Base-by-base conservation (phyloP, 2,113 vertebrate genomes). In the Salvelinus namaycush region DNA sequence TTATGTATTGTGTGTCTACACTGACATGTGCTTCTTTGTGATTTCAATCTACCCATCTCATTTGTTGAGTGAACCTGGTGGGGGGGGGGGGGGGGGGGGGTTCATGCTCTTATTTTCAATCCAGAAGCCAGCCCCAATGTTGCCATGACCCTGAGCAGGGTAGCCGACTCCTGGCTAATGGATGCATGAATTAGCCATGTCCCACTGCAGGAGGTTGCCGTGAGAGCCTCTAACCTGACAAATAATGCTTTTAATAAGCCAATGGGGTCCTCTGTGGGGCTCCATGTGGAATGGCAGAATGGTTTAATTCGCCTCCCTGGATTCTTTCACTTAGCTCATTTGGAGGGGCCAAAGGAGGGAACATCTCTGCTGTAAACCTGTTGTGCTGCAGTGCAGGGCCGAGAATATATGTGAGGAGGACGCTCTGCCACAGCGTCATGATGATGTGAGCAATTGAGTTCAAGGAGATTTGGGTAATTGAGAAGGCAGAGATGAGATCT, bases 401-500 rank as follows among this genome's bases (percentile, higher is more conserved):
- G 20, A 34, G 75, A 83, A 78, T 76, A 49, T 1, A 34, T 24
- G 68, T 7, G 44, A 49, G 44, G 68, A 70, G 34, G 22, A n/a
- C 22, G 82, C 73, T 62, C 84, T 77, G 78, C 84, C 84, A 24
- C 75, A 22, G 71, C 78, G 78, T 84, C 84, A 79, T 29, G 75
- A 87, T 85, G 88, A 89, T 90, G 84, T 84, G 88, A 88, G 88
- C 90, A 89, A 90, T 92, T 89, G 89, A 91, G 91, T 92, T 93
- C 89, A 93, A 93, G 91, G 92, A 91, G 87, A 91, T 88, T 82
- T 83, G 86, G 86, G 89, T 93, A 93, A 93, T 93, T 92, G 91
- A 92, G 92, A 93, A 91, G 92, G 93, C 91, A 92, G 89, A 89
- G 89, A 90, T 90, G 91, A 89, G 91, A 91, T 91, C 89, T 92